Conservation (phyloP, 2,888 invertebrate genomes). For the Sphinx pinastri region DNA sequence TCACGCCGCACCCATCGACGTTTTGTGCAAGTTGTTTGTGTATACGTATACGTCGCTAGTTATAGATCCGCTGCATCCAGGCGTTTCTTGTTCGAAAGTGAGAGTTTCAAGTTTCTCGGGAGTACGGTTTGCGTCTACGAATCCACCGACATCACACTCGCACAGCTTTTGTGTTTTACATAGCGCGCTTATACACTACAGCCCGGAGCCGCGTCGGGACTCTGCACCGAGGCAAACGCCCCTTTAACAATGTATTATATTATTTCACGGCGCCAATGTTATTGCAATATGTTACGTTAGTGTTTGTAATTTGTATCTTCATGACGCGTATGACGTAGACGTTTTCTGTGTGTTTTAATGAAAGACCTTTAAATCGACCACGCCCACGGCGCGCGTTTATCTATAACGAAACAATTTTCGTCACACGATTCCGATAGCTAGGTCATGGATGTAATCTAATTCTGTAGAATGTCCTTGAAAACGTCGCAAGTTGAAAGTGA, state of each 20-base stretch:
- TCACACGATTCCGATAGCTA: conserved; percentile 62
- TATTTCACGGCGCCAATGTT: conserved; percentile 29
- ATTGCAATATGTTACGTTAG: conserved; percentile 48
- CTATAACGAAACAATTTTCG: conserved; percentile 44
- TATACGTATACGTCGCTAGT: conserved; percentile 50
- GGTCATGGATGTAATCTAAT: conserved; percentile 44
- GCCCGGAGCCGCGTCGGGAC: background rate
- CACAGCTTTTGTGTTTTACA: conserved; percentile 39
- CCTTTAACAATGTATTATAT: background rate
- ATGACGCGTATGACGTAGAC: conserved; percentile 31
- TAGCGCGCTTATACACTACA: conserved; percentile 30
- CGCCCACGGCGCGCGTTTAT: conserved; percentile 47
- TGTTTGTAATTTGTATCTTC: conserved; percentile 41
- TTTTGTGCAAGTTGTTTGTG: conserved; percentile 55
- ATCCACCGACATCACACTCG: conserved; percentile 51
- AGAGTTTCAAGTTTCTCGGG: conserved; percentile 74
- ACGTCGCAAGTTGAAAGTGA: conserved; percentile 13
- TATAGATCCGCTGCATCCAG: conserved; percentile 63
- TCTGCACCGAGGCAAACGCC: background rate
- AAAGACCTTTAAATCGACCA: conserved; percentile 48
- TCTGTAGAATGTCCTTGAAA: conserved; percentile 14
- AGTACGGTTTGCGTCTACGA: conserved; percentile 54
- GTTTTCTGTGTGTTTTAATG: conserved; percentile 49
- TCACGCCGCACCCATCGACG: conserved; percentile 58
- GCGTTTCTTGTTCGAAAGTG: conserved; percentile 75